phyloP scores from a whole-genome alignment of 2,888 invertebrate genomes.

The Antheraea yamamai region DNA sequence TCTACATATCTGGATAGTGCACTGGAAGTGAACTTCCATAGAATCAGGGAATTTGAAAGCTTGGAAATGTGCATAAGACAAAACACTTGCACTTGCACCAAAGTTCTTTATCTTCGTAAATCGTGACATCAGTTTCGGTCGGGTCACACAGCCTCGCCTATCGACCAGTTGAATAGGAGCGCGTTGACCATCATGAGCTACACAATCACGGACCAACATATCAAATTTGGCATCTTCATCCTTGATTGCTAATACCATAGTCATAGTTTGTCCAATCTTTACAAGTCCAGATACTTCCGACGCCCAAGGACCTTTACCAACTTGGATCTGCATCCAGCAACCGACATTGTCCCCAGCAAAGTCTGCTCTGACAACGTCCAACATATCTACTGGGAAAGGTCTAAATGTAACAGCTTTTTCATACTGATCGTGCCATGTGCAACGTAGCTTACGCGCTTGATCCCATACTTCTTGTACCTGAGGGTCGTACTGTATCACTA shows the following conservation, averaged over 20 bases:
- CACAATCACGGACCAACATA: conserved; percentile 96
- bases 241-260: conserved; percentile 97
- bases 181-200: conserved; percentile 96
- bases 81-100: conserved; percentile 94
- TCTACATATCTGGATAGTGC: conserved; percentile 96
- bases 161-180: conserved; percentile 96
- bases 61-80: conserved; percentile 96
- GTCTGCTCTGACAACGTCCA: conserved; percentile 96
- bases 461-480: conserved; percentile 98
- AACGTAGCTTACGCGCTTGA: conserved; percentile 94
- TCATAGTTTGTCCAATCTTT: conserved; percentile 98
- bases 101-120: conserved; percentile 98
- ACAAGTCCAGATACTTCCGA: conserved; percentile 96
- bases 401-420: conserved; percentile 97
- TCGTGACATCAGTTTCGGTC: conserved; percentile 95
- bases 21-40: conserved; percentile 98
- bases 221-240: conserved; percentile 97
- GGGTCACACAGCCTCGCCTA: conserved; percentile 94
- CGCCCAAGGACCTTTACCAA: conserved; percentile 97
- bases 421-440: conserved; percentile 97
- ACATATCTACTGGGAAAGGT: conserved; percentile 97
- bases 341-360: conserved; percentile 97
- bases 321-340: conserved; percentile 99
- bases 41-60: conserved; percentile 98
- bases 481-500: conserved; percentile 96